Conservation (phyloP, 2,797 vertebrate genomes). For the Amblyraja radiata region DNA sequence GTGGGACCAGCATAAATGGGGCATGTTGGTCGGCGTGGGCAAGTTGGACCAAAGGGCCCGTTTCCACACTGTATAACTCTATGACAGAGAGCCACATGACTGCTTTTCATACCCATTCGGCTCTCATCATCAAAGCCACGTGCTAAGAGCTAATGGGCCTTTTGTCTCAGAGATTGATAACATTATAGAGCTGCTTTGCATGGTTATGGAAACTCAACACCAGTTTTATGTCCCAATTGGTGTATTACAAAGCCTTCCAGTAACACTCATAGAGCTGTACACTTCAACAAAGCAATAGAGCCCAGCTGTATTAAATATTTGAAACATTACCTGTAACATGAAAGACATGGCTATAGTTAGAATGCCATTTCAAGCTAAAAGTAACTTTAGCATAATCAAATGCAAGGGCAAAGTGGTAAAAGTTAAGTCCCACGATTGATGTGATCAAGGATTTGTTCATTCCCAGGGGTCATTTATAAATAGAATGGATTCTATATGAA, state of each 20-base stretch:
- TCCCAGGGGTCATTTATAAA: background rate
- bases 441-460: background rate
- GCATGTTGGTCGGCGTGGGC: no score
- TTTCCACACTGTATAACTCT: no score
- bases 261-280: background rate
- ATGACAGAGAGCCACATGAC: background rate
- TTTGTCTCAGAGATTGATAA: background rate
- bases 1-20: no score
- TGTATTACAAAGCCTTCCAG: background rate
- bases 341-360: background rate
- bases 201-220: background rate
- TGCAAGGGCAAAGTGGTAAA: background rate
- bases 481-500: background rate
- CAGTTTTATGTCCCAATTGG: background rate
- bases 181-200: background rate
- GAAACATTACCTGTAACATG: background rate
- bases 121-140: background rate
- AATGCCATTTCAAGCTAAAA: background rate
- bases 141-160: background rate
- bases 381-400: background rate
- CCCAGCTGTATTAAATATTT: constrained; percentile 13
- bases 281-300: background rate
- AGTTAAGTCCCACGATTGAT: background rate
- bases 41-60: no score
- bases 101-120: background rate